These are phyloP conservation scores for Pocillopora verrucosa DNA, from an alignment of 64 coral and sea anemone genomes.

Conservation along the genomic window DNA sequence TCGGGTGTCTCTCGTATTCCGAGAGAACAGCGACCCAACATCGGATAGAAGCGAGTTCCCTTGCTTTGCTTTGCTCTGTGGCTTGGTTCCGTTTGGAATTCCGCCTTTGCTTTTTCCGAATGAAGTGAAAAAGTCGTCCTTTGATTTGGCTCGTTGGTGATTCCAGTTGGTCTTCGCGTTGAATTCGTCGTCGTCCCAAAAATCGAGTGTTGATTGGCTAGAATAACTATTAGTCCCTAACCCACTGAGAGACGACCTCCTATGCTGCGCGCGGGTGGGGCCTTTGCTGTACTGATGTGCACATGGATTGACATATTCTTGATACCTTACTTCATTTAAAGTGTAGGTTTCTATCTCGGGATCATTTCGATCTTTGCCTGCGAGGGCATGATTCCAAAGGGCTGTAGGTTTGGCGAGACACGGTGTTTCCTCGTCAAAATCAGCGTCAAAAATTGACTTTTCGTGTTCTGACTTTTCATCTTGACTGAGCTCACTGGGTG, in stretches of 20 bases:
- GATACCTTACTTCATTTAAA: background rate
- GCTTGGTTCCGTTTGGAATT: slow-evolving; percentile 22
- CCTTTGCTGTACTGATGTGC: slow-evolving; percentile 41
- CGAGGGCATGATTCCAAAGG: background rate
- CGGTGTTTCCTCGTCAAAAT: background rate
- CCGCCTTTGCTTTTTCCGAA: background rate
- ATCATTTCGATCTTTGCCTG: background rate
- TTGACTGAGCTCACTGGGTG: background rate
- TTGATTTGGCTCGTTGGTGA: background rate
- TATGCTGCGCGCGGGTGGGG: background rate
- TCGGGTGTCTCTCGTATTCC: background rate
- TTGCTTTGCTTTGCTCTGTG: background rate
- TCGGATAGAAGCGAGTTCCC: slow-evolving; percentile 4
- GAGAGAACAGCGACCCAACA: background rate
- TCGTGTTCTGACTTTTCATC: slow-evolving; percentile 10
- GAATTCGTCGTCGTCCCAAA: slow-evolving; percentile 5
- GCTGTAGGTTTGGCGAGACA: background rate
- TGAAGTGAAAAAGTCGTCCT: background rate
- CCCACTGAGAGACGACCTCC: background rate
- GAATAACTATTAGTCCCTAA: background rate
- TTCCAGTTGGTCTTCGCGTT: background rate
- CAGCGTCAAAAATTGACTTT: slow-evolving; percentile 32
- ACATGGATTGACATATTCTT: slow-evolving; percentile 31
- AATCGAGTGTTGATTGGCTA: slow-evolving; percentile 29
- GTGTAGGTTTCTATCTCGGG: background rate